Base-by-base conservation (phyloP, 2,797 vertebrate species). In the Euphonia xanthogaster region DNA sequence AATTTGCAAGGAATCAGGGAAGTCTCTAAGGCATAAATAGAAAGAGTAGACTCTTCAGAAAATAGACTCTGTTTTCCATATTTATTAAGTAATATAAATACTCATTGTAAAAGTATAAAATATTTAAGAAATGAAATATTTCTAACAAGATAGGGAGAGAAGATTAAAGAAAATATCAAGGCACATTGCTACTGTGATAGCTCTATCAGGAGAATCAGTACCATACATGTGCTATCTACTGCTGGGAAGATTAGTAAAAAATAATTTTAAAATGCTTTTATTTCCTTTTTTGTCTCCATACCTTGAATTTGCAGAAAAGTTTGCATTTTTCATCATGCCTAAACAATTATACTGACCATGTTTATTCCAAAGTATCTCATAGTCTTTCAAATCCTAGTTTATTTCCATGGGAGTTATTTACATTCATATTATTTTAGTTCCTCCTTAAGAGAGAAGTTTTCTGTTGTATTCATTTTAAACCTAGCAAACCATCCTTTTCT, bases 111-210 rank as follows among this genome's bases (percentile, higher is more conserved):
- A 94, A 71, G 31, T 68, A 75, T 89, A 71, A 94, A 92, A 85
- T 93, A 87, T 90, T 92, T 47, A 89, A 81, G 61, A 91, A 77
- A 62, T 48, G 0, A 15, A 93, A 37, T 33, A 67, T 88, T 93
- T 88, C 44, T 85, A 51, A 48, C 12, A 80, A 86, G 81, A 33
- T n/a, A 44, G 54, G 74, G 23, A 94, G 18, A 66, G 4, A 44
- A n/a, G 53, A 47, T 91, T 74, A 60, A 9, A 54, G 47, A 42
- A 96, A 85, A 23, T 82, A 51, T 57, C 47, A 65, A 24, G 58
- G 33, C 11, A 97, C 94, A 91, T 74, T 85, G n/a, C 28, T 90
- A 95, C 88, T 65, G 42, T 78, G 82, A 65, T 71, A 85, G 27
- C 47, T 71, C 81, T 93, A 13, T 88, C 83, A 94, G 60, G 22